A percentile compares a stretch with the other conserved stretches of the same genome.
Evolutionary conservation across 2,113 vertebrate species (phyloP).

Genomic region (Lasiurus cinereus): DNA sequence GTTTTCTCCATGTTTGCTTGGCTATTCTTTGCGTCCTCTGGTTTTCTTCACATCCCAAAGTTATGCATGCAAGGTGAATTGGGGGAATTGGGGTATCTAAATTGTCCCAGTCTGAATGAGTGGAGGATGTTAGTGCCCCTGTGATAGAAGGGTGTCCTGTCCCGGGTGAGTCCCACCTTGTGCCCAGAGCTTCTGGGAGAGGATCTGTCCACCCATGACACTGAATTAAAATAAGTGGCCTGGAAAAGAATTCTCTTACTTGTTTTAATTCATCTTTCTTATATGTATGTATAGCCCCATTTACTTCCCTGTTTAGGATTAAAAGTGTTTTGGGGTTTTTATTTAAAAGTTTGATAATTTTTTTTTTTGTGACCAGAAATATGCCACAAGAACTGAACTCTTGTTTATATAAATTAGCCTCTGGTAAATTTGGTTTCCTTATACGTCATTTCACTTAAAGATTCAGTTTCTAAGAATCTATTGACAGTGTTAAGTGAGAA

Average conservation of each 20-base stretch:
- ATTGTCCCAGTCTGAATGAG: not conserved
- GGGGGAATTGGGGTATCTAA: not conserved
- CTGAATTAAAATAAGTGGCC: not conserved
- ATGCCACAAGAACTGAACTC: not conserved
- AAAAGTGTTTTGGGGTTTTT: not conserved
- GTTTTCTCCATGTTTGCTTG: not conserved
- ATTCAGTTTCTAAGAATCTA: not conserved
- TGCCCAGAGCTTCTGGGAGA: not conserved
- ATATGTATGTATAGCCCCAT: not conserved
- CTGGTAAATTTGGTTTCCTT: not conserved
- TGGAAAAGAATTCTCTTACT: not conserved
- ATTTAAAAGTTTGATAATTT: not conserved
- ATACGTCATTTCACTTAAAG: not conserved
- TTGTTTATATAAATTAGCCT: not conserved
- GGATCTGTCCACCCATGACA: not conserved
- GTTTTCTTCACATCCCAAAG: not conserved
- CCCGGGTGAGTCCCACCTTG: not conserved
- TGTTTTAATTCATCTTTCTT: not conserved
- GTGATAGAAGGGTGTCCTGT: not conserved
- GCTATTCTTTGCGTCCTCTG: too few species aligned
- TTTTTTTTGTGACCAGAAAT: not conserved
- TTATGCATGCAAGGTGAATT: not conserved
- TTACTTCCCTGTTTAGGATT: not conserved
- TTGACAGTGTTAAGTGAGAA: not conserved
- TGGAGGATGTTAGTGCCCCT: not conserved